Conservation (phyloP, 1,140 invertebrate genomes). For the Ladona fulva region DNA sequence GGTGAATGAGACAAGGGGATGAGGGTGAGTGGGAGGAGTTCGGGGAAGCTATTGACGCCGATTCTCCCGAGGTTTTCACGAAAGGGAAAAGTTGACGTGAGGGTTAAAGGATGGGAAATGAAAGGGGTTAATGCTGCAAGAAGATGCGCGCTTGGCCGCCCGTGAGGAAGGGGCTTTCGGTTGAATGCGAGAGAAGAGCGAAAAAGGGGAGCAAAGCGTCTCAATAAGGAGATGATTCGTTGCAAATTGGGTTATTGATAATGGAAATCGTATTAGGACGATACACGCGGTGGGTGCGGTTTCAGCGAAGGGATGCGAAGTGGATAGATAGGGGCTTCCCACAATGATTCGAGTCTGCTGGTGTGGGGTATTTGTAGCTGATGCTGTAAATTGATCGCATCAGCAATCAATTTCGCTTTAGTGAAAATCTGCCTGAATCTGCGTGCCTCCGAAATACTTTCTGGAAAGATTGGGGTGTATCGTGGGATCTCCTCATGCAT, state of each 20-base stretch:
- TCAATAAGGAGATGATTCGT: not conserved
- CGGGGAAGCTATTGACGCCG: not conserved
- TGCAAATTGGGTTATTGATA: conserved; percentile 2
- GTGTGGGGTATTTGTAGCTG: too few relatives aligned
- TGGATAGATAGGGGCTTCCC: too few relatives aligned
- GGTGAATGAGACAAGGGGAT: not conserved
- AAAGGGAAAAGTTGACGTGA: not conserved
- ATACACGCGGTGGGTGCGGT: too few relatives aligned
- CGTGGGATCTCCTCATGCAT: too few relatives aligned
- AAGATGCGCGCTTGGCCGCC: too few relatives aligned
- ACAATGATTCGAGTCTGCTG: too few relatives aligned
- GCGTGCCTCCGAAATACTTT: too few relatives aligned
- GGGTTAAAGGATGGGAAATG: not conserved
- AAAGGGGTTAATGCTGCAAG: not conserved
- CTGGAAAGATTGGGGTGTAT: too few relatives aligned
- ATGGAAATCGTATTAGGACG: not conserved
- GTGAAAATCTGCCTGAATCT: too few relatives aligned
- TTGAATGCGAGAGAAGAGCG: not conserved
- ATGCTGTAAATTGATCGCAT: too few relatives aligned
- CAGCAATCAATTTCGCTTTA: too few relatives aligned
- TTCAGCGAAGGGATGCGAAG: too few relatives aligned
- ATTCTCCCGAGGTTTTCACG: not conserved
- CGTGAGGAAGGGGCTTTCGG: not conserved
- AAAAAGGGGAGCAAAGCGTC: not conserved
- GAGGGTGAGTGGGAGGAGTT: not conserved